These are phyloP conservation scores for Neotoma lepida DNA, from an alignment of 2,113 vertebrate genomes.

Conservation along the genomic window DNA sequence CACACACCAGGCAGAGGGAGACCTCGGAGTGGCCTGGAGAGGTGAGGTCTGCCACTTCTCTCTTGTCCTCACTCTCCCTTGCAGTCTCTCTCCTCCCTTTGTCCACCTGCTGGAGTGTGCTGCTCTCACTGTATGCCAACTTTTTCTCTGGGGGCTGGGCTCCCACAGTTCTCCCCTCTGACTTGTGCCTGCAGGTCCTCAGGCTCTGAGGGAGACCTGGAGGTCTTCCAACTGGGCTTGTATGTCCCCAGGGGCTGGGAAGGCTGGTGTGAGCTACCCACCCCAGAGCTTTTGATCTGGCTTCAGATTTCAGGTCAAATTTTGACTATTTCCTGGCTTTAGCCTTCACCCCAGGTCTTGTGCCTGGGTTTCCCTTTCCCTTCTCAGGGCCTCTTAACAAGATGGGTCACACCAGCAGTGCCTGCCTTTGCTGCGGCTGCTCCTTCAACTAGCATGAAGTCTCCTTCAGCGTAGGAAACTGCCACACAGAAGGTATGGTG, in stretches of 20 bases:
- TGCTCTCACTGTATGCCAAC: neutral
- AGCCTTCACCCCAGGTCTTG: slow-evolving; percentile 9
- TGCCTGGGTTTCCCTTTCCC: slow-evolving; percentile 33
- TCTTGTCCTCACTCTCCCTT: too few species aligned
- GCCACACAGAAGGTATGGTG: neutral
- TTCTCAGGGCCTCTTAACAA: neutral
- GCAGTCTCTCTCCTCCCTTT: neutral
- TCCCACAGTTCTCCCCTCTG: neutral
- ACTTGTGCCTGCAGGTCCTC: neutral
- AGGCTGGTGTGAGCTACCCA: slow-evolving; percentile 38
- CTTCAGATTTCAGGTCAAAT: slow-evolving; percentile 69
- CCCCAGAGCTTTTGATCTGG: slow-evolving; percentile 27
- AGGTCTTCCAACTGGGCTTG: slow-evolving; percentile 61
- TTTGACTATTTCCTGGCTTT: slow-evolving; percentile 69
- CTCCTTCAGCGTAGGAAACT: slow-evolving; percentile 55
- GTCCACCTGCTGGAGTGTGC: neutral
- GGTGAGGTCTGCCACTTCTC: too few species aligned
- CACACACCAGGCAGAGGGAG: neutral
- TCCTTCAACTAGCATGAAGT: neutral
- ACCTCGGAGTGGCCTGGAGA: too few species aligned
- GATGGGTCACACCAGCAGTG: neutral
- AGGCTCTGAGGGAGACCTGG: slow-evolving; percentile 43
- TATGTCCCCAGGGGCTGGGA: slow-evolving; percentile 69
- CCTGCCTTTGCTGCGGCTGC: neutral
- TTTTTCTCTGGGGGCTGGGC: neutral